A percentile compares a stretch with the other conserved stretches of the same genome.
These are phyloP conservation scores for Tetragonula clypearis DNA, from an alignment of 1,140 invertebrate species.

Conservation along the genomic window DNA sequence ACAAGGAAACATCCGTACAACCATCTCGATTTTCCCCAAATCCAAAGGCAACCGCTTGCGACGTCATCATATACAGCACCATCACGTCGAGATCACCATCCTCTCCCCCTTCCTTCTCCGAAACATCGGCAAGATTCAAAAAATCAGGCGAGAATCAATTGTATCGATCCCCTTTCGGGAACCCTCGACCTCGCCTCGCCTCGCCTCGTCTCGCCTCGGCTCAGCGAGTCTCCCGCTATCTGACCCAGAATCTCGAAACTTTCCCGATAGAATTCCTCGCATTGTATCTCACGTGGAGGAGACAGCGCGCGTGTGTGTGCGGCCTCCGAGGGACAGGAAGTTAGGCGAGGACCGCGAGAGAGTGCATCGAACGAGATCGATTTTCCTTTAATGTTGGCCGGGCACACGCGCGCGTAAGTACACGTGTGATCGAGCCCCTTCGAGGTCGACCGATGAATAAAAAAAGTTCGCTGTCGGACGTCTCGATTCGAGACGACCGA, in stretches of 20 bases:
- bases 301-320: not conserved
- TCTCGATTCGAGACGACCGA: constrained; percentile 31
- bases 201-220: not conserved
- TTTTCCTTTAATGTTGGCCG: constrained; percentile 54
- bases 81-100: too few relatives aligned
- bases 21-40: too few relatives aligned
- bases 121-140: too few relatives aligned
- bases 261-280: constrained; percentile 57
- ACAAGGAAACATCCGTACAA: too few relatives aligned
- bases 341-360: not conserved
- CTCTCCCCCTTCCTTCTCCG: too few relatives aligned
- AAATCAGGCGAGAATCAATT: too few relatives aligned
- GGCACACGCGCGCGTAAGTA: too few relatives aligned
- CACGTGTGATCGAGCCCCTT: constrained; percentile 2
- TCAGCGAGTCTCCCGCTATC: not conserved
- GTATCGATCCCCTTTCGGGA: too few relatives aligned
- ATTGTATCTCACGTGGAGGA: constrained; percentile 35
- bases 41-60: too few relatives aligned
- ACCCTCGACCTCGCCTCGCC: too few relatives aligned
- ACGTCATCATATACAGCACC: too few relatives aligned
- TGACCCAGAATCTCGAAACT: constrained; percentile 59
- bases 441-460: constrained; percentile 45
- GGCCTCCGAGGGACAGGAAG: constrained; percentile 6
- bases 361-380: constrained; percentile 49
- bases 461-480: constrained; percentile 40